phyloP scores from a whole-genome alignment of 2,888 invertebrate genomes.

The Cantharis rustica region DNA sequence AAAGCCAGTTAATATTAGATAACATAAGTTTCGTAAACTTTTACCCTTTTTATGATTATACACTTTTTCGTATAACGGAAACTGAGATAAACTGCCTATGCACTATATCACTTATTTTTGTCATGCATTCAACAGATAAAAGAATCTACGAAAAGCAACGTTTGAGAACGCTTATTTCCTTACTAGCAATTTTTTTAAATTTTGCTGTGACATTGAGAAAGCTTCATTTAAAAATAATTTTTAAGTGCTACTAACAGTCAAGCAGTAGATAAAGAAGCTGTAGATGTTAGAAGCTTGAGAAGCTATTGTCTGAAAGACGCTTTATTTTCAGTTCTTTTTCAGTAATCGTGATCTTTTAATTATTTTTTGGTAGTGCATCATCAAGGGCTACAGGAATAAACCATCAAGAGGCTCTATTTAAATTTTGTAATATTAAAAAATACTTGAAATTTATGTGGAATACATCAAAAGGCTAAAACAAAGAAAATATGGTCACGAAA shows the following conservation, averaged over 20 bases:
- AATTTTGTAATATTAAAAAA: no score
- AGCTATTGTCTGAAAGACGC: not conserved
- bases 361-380: not conserved
- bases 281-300: not conserved
- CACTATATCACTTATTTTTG: not conserved
- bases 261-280: not conserved
- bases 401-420: no score
- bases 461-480: no score
- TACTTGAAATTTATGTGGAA: no score
- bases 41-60: not conserved
- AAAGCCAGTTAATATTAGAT: not conserved
- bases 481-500: no score
- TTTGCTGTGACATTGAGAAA: not conserved
- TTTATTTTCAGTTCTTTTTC: not conserved
- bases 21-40: not conserved
- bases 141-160: not conserved
- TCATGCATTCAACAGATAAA: not conserved
- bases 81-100: not conserved
- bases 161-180: not conserved
- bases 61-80: not conserved
- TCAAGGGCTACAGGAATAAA: no score
- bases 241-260: not conserved
- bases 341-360: not conserved
- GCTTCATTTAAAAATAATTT: not conserved
- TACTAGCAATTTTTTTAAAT: not conserved